Base-by-base conservation (phyloP, 1,140 invertebrate genomes). In the Drosophila azteca region DNA sequence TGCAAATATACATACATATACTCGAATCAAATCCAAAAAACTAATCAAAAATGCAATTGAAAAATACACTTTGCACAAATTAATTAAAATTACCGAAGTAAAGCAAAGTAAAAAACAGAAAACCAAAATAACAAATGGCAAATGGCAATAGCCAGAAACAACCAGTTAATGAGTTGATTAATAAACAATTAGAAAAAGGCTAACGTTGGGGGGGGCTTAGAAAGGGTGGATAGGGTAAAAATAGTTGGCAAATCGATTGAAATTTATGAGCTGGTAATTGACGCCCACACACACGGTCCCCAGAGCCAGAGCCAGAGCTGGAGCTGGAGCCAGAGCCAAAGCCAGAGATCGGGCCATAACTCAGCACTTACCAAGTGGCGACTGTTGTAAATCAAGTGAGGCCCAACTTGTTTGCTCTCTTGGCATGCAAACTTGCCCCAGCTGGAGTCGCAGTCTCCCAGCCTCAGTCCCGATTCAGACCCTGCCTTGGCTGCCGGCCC, bases 1-100 rank as follows among this genome's bases (percentile, higher is more conserved):
- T 50, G 55, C 83, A 72, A 87, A 77, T 81, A 74, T 74, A 50
- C 83, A 72, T 88, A 77, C 78, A 74, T 74, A 50, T 54, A 74
- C 52, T 50, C 64, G 59, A 80, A 70, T 71, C 73, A 55, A 15
- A 58, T 75, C 62, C 51, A 15, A 41, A 58, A 80, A 76, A 71
- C 83, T 88, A 87, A 87, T 87, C 83, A 88, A 88, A 87, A 82
- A 88, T 87, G 66, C 82, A 76, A 65, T 81, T 44, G 62, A 50
- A 69, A 76, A 75, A 79, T 76, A 82, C 60, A 58, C 73, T 2
- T 2, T 67, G 50, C 51, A 41, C 61, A 72, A 76, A 82, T 82
- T 87, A 87, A 87, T 87, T 88, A 79, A 88, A 82, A 68, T 87
- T 76, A 88, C 88, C 62, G 70, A 76, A 43, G 54, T 59, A 68